Evolutionary conservation across 1,140 invertebrate species (phyloP).

Genomic region (Neodiprion lecontei): DNA sequence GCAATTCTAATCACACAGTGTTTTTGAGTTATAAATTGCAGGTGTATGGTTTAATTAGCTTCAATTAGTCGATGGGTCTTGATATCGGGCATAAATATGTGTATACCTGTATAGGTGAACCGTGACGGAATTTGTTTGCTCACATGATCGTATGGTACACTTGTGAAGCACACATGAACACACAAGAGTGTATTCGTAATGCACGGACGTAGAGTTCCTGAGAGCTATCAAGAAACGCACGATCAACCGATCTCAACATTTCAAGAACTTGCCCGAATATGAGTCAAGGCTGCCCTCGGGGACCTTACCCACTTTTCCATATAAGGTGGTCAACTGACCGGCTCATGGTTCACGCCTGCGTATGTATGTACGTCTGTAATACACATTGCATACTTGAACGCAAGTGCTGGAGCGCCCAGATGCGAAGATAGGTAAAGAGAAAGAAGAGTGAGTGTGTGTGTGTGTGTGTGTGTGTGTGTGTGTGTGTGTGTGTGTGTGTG

Average conservation of each 20-base stretch:
- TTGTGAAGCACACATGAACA: too few species aligned
- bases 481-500: constrained; percentile 11
- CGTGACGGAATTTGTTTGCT: too few species aligned
- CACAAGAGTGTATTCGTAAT: too few species aligned
- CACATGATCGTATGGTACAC: too few species aligned
- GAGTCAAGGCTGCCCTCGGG: constrained; percentile 47
- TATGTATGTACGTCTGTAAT: constrained; percentile 19
- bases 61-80: too few species aligned
- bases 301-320: constrained; percentile 56
- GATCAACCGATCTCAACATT: background rate
- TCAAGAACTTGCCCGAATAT: constrained; percentile 34
- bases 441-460: constrained; percentile 1
- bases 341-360: constrained; percentile 33
- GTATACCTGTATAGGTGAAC: too few species aligned
- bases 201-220: background rate
- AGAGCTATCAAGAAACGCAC: background rate
- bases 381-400: background rate
- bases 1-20: too few species aligned
- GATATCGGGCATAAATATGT: too few species aligned
- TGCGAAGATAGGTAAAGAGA: constrained; percentile 9
- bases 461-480: constrained; percentile 22
- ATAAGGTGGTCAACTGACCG: constrained; percentile 44
- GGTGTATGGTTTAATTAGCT: too few species aligned
- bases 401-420: background rate
- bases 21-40: too few species aligned